These are phyloP conservation scores for Lasioglossum leucozonium DNA, from an alignment of 2,888 invertebrate species.

Conservation along the genomic window DNA sequence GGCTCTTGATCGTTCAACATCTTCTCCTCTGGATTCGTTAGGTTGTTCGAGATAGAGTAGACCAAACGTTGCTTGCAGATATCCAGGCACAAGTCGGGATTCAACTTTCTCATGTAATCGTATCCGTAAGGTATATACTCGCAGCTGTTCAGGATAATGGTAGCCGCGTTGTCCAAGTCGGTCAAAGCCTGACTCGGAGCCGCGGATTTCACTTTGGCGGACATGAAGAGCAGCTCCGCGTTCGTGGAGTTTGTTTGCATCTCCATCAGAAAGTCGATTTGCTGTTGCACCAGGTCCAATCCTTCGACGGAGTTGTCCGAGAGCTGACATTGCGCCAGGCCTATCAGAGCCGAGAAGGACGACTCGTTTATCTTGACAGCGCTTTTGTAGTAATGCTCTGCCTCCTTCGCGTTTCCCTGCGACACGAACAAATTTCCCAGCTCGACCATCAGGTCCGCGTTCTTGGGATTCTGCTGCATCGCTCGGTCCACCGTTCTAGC, in stretches of 20 bases:
- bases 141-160: conserved; percentile 85
- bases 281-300: conserved; percentile 91
- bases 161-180: conserved; percentile 87
- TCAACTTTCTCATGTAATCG: conserved; percentile 90
- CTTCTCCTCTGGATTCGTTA: conserved; percentile 14
- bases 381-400: conserved; percentile 91
- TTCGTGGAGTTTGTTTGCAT: conserved; percentile 89
- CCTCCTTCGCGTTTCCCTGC: conserved; percentile 91
- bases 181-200: conserved; percentile 86
- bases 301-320: conserved; percentile 87
- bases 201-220: conserved; percentile 88
- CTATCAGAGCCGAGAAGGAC: conserved; percentile 91
- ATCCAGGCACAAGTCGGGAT: conserved; percentile 94
- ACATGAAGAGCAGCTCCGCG: conserved; percentile 89
- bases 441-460: conserved; percentile 89
- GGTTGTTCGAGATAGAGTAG: conserved; percentile 88
- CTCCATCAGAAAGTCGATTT: conserved; percentile 94
- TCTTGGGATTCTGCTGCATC: conserved; percentile 88
- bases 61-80: conserved; percentile 91
- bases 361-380: conserved; percentile 94
- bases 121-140: conserved; percentile 89
- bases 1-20: conserved; percentile 35
- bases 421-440: conserved; percentile 92
- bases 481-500: conserved; percentile 92
- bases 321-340: conserved; percentile 93